Base-by-base conservation (phyloP, 1,140 invertebrate genomes). In the Luehdorfia chinensis region DNA sequence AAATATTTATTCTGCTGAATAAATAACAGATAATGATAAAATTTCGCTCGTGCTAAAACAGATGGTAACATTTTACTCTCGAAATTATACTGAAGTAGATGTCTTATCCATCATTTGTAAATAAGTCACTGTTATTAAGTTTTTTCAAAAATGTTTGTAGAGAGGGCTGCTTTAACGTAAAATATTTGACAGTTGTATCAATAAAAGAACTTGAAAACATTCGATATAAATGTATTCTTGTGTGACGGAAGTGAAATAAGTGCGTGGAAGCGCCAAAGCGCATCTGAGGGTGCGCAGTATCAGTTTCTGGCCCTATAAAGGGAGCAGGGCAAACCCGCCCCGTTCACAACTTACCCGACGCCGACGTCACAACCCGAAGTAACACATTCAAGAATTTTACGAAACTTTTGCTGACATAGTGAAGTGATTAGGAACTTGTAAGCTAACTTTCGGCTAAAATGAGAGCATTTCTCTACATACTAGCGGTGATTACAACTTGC, bases 261-360 rank as follows among this genome's bases (percentile, higher is more conserved):
- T 21, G 6, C 2, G 19, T 21, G 52, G 56, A 16, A 59, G 47
- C 33, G 47, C 54, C 47, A 31, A 65, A 67, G 72, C 75, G 75
- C 78, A 71, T 71, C 48, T 25, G 44, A 60, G 68, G 64, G 50
- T 78, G 78, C 75, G 78, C 78, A 79, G 75, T 70, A 73, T 66
- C 57, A 50, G 54, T 56, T 36, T 43, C 58, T 48, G 59, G 56
- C 46, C 67, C 50, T 79, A 79, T 77, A 83, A 77, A 79, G 72
- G 66, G 64, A 73, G 59, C 46, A 51, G 49, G 62, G 46, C 43
- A 58, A 60, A 52, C 55, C 49, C 66, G 58, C 47, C 66, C 68
- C 68, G 75, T 77, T 77, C 77, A 79, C 65, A 77, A 75, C 56
- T 74, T 55, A 47, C 56, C 52, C 47, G 67, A 61, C 69, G 69